These are phyloP conservation scores for Psilanteris sp. DNA, from an alignment of 1,140 invertebrate genomes.

Conservation along the genomic window DNA sequence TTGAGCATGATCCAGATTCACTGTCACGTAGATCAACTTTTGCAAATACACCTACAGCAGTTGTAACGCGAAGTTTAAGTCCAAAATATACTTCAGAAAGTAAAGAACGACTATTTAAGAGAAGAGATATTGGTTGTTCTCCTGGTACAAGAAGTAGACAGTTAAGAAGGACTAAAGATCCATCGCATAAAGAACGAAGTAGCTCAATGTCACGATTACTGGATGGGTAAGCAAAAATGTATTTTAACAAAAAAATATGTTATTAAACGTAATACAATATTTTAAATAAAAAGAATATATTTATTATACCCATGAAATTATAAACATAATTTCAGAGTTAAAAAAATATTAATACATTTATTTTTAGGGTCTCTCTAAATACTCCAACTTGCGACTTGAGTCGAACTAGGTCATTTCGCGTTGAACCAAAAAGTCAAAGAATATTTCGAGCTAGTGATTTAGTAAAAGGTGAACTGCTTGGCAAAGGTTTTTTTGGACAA, in stretches of 20 bases:
- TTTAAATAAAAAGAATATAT: too few relatives aligned
- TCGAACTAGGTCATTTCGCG: constrained; percentile 91
- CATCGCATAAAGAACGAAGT: constrained; percentile 87
- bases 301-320: too few relatives aligned
- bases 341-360: too few relatives aligned
- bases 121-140: constrained; percentile 84
- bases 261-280: too few relatives aligned
- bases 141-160: constrained; percentile 81
- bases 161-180: constrained; percentile 79
- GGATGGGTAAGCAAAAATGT: constrained; percentile 83
- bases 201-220: constrained; percentile 91
- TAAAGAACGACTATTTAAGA: constrained; percentile 85
- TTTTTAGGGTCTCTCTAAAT: constrained; percentile 75
- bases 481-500: constrained; percentile 96
- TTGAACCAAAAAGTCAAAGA: constrained; percentile 88
- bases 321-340: too few relatives aligned
- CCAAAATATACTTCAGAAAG: constrained; percentile 77
- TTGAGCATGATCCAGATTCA: constrained; percentile 93
- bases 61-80: constrained; percentile 72
- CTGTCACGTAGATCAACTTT: constrained; percentile 79
- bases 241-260: too few relatives aligned
- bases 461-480: constrained; percentile 92
- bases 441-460: constrained; percentile 95
- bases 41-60: constrained; percentile 72
- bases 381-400: constrained; percentile 85